A percentile compares a stretch with the other conserved stretches of the same genome.
These are phyloP conservation scores for Oriolus oriolus DNA, from an alignment of 2,113 vertebrate species.

Conservation along the genomic window DNA sequence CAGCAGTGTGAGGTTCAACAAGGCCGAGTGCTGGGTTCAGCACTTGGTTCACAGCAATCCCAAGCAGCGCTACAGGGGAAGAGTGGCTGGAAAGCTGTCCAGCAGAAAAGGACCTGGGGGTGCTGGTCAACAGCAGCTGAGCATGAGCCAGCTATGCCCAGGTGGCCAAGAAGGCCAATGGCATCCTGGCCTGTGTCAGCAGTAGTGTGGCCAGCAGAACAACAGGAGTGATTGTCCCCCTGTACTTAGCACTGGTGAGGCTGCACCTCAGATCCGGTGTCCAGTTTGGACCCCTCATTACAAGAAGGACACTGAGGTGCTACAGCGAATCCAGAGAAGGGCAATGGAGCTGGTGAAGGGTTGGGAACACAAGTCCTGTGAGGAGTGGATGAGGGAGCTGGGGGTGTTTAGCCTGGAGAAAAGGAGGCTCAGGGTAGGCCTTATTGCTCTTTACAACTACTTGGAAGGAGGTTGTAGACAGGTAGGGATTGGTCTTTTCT, in stretches of 20 bases:
- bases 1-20: not conserved
- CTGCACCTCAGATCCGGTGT: not conserved
- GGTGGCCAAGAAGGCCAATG: too few species aligned
- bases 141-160: not conserved
- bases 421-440: not conserved
- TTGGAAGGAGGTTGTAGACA: not conserved
- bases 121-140: not conserved
- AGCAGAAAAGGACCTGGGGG: not conserved
- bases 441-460: not conserved
- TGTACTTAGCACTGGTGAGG: not conserved
- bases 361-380: not conserved
- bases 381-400: not conserved
- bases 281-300: not conserved
- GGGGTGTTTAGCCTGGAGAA: not conserved
- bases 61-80: not conserved
- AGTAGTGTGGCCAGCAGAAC: not conserved
- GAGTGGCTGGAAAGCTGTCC: not conserved
- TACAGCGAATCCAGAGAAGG: not conserved
- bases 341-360: not conserved
- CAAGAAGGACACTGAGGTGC: not conserved
- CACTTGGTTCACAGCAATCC: not conserved
- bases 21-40: not conserved
- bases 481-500: not conserved
- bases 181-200: not conserved
- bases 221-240: not conserved